Evolutionary conservation across 2,888 invertebrate genomes (phyloP).

Genomic region (Palloptera scutellata): DNA sequence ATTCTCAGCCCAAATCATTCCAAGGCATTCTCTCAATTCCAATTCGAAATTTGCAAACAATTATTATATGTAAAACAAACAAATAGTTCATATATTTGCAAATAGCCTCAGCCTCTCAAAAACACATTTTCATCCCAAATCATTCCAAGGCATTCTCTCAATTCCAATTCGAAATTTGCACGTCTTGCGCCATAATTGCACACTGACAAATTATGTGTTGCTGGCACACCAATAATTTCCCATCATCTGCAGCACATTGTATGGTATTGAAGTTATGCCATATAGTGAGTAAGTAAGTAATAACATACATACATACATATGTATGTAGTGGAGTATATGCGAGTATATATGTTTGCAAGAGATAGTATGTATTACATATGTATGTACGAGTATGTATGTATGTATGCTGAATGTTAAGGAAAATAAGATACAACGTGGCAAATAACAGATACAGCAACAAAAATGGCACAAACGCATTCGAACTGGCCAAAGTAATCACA

Average conservation of each 20-base stretch:
- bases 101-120: too few species aligned
- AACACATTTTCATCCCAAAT: too few species aligned
- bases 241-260: conserved; percentile 28
- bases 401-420: neutral
- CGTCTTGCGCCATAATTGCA: conserved; percentile 6
- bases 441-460: too few species aligned
- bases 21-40: neutral
- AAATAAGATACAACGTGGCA: neutral
- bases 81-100: too few species aligned
- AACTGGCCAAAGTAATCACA: neutral
- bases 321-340: neutral
- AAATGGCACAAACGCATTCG: neutral
- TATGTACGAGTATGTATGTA: neutral
- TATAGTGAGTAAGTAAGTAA: neutral
- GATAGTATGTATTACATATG: too few species aligned
- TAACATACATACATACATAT: neutral
- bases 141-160: too few species aligned
- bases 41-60: neutral
- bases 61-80: too few species aligned
- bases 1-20: too few species aligned
- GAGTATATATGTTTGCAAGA: too few species aligned
- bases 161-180: neutral
- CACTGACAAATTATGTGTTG: conserved; percentile 32
- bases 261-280: neutral
- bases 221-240: conserved; percentile 32